Evolutionary conservation across 1,140 invertebrate genomes (phyloP).

Genomic region (Ips typographus): DNA sequence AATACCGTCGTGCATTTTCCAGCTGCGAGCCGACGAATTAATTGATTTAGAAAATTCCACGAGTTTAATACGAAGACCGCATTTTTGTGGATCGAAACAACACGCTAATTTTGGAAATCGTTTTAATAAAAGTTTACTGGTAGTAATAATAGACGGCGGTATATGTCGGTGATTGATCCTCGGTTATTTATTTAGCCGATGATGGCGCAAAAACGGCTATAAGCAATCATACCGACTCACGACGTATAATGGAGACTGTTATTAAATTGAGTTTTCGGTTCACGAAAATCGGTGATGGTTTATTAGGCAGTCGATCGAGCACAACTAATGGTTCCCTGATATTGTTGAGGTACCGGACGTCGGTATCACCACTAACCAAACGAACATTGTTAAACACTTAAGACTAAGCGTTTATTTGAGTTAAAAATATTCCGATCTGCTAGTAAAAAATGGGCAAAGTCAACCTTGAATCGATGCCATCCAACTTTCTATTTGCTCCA

Average conservation of each 20-base stretch:
- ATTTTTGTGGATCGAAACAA: neutral
- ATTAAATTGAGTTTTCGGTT: conserved; percentile 10
- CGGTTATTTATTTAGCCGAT: conserved; percentile 12
- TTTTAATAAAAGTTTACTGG: too few species aligned
- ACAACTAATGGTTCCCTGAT: conserved; percentile 10
- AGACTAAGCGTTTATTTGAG: too few species aligned
- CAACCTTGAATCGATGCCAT: too few species aligned
- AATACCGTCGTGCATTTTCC: neutral
- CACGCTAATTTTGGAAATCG: too few species aligned
- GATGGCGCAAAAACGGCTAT: conserved; percentile 14
- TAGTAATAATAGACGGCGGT: too few species aligned
- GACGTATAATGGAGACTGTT: conserved; percentile 8
- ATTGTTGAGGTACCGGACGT: conserved; percentile 3
- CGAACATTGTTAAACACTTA: too few species aligned
- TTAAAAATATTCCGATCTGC: too few species aligned
- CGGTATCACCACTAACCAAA: too few species aligned
- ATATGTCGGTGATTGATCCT: neutral
- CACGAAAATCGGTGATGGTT: conserved; percentile 24
- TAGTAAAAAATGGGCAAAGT: too few species aligned
- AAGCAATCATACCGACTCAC: conserved; percentile 10
- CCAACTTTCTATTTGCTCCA: too few species aligned
- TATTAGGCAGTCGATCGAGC: conserved; percentile 18
- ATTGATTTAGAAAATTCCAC: conserved; percentile 1
- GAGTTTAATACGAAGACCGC: neutral
- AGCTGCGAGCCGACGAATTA: neutral